A percentile compares a stretch with the other conserved stretches of the same genome.
Conservation (phyloP, 2,797 vertebrate species). For the Rhyacichthys aspro region DNA sequence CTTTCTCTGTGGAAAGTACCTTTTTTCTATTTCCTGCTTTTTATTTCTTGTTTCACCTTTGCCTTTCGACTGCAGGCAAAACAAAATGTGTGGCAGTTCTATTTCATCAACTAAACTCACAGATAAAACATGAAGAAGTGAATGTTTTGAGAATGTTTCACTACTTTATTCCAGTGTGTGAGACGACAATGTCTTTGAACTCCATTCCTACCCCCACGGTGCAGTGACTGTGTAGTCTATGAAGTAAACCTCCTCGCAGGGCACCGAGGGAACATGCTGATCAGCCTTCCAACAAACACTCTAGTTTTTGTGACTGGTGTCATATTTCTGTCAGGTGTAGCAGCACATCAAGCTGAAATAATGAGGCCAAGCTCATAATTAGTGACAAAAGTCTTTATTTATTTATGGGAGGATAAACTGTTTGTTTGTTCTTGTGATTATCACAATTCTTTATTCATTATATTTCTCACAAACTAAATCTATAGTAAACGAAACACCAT, state of each 20-base stretch:
- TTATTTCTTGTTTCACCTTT: slow-evolving; percentile 73
- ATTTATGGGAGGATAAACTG: slow-evolving; percentile 61
- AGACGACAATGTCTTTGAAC: slow-evolving; percentile 74
- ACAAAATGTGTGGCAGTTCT: slow-evolving; percentile 70
- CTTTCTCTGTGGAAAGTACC: slow-evolving; percentile 42
- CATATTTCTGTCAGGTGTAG: slow-evolving; percentile 79
- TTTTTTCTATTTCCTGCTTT: slow-evolving; percentile 49
- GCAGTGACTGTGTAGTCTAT: slow-evolving; percentile 54
- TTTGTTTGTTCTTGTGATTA: slow-evolving; percentile 34
- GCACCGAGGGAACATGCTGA: slow-evolving; percentile 64
- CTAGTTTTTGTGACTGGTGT: slow-evolving; percentile 73
- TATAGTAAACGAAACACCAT: neutral
- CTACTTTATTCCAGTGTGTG: slow-evolving; percentile 68
- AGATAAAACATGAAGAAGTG: slow-evolving; percentile 69
- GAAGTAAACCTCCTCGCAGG: slow-evolving; percentile 55
- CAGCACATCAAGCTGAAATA: slow-evolving; percentile 80
- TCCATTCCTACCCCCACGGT: slow-evolving; percentile 55
- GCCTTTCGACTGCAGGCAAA: slow-evolving; percentile 77
- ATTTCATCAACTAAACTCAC: slow-evolving; percentile 69
- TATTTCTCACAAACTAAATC: slow-evolving; percentile 22
- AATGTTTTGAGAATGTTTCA: slow-evolving; percentile 72
- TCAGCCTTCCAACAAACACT: slow-evolving; percentile 62
- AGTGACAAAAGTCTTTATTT: slow-evolving; percentile 60
- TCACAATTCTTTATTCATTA: slow-evolving; percentile 16
- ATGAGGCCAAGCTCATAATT: slow-evolving; percentile 77